These are phyloP conservation scores for Oscheius sp. DNA, from an alignment of 1,140 invertebrate species.

Conservation along the genomic window DNA sequence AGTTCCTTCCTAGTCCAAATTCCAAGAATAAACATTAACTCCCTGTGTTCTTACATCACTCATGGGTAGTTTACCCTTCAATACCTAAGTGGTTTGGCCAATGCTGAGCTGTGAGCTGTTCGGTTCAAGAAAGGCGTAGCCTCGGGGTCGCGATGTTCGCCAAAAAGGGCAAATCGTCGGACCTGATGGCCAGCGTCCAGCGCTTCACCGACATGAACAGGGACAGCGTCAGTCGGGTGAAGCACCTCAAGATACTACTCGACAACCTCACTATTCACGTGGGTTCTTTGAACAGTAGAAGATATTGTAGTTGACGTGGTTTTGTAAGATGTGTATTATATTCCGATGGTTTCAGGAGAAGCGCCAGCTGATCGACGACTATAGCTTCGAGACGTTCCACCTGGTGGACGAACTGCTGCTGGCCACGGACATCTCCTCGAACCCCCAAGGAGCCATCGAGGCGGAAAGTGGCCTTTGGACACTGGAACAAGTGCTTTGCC, in stretches of 20 bases:
- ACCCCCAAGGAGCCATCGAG: conserved; percentile 44
- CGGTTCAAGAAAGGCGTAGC: background rate
- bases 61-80: conserved; percentile 27
- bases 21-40: background rate
- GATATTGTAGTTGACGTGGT: no score
- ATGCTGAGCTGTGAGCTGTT: background rate
- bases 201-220: conserved; percentile 52
- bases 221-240: conserved; percentile 47
- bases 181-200: conserved; percentile 51
- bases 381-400: conserved; percentile 57
- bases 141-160: conserved; percentile 57
- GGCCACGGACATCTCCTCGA: conserved; percentile 36
- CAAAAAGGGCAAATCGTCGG: conserved; percentile 52
- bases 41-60: background rate
- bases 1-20: background rate
- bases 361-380: conserved; percentile 56
- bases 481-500: conserved; percentile 56
- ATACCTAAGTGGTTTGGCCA: background rate
- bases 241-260: conserved; percentile 52
- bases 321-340: conserved; percentile 5
- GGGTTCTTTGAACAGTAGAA: conserved; percentile 9
- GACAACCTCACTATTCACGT: conserved; percentile 49
- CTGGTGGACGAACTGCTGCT: conserved; percentile 53
- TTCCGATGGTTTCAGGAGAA: conserved; percentile 51
- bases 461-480: conserved; percentile 56